These are phyloP conservation scores for Panthera uncia DNA, from an alignment of 2,113 vertebrate species.

Conservation along the genomic window DNA sequence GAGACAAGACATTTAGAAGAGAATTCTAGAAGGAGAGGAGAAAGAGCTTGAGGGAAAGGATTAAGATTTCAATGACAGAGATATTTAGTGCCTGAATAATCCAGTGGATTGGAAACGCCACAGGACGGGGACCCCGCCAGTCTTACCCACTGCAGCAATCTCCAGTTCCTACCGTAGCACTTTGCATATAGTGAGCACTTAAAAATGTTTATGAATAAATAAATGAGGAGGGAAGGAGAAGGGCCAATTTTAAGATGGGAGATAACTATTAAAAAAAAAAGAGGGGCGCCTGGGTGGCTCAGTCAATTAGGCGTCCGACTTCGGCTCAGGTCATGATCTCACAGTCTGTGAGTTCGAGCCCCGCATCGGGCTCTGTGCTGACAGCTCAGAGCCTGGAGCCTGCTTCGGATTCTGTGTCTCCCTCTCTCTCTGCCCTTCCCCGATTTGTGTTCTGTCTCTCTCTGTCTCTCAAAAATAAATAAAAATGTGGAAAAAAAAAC, in stretches of 20 bases:
- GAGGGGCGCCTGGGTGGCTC: too few relatives aligned
- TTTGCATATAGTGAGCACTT: not conserved
- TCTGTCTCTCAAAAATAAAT: too few relatives aligned
- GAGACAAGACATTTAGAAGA: not conserved
- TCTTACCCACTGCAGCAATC: not conserved
- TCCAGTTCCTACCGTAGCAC: not conserved
- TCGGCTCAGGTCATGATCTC: too few relatives aligned
- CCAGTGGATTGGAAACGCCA: not conserved
- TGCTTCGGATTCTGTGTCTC: too few relatives aligned
- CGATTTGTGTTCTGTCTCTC: too few relatives aligned
- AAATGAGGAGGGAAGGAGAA: not conserved
- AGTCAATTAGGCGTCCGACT: too few relatives aligned
- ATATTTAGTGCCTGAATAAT: not conserved
- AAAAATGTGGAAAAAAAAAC: too few relatives aligned
- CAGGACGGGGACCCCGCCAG: not conserved
- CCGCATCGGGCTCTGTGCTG: too few relatives aligned
- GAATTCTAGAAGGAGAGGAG: constrained; percentile 17
- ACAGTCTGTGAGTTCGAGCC: too few relatives aligned
- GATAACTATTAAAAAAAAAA: not conserved
- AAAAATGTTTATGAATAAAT: not conserved
- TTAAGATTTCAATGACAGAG: not conserved
- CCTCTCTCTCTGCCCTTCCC: too few relatives aligned
- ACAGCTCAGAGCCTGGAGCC: too few relatives aligned
- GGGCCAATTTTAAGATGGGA: not conserved
- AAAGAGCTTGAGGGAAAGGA: not conserved